Evolutionary conservation across 1,140 invertebrate species (phyloP), one percentile per base, ranked within the genome.

Genomic region (Drepana arcuata): DNA sequence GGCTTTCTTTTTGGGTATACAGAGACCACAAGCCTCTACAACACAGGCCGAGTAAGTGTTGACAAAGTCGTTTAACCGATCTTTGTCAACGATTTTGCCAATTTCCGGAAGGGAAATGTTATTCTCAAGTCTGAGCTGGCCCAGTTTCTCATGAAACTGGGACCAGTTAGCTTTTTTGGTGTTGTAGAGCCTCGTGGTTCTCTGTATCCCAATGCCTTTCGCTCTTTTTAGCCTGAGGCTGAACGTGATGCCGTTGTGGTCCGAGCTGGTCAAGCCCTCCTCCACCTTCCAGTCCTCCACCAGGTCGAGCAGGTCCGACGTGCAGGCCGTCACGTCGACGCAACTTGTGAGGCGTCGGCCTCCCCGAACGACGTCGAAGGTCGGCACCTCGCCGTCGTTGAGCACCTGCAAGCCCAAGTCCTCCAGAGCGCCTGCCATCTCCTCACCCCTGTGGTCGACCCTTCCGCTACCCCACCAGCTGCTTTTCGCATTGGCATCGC

Each of bases 401-500:
- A 65, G 32, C 4, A 61, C 45, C 1, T 65, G 41, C 3, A 55
- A 14, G 0, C 47, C 29, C 26, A 46, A 41, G n/a, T 62, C 48
- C 4, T 48, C 27, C 1, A 57, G 28, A 25, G 46, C 46, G 0
- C 34, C 5, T 15, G 3, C 12, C 7, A 40, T 40, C 4, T 16
- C 39, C 1, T 18, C 32, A 1, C 57, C 62, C 5, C 52, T 38
- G 0, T 44, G 36, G 28, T 61, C 30, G 35, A 61, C 50, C 2
- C 18, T 21, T 6, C 1, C 23, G 18, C 60, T 64, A 4, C 60
- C 60, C 64, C 60, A 68, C 58, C 58, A 68, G 6, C 39, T 29
- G 27, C 55, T 64, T 55, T 53, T 62, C 0, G 64, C 57, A 24
- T 67, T 67, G 0, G 57, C 45, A 24, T 67, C 63, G 5, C 59